These are phyloP conservation scores for Pachycephala philippinensis DNA, from an alignment of 2,113 vertebrate genomes.

Conservation along the genomic window DNA sequence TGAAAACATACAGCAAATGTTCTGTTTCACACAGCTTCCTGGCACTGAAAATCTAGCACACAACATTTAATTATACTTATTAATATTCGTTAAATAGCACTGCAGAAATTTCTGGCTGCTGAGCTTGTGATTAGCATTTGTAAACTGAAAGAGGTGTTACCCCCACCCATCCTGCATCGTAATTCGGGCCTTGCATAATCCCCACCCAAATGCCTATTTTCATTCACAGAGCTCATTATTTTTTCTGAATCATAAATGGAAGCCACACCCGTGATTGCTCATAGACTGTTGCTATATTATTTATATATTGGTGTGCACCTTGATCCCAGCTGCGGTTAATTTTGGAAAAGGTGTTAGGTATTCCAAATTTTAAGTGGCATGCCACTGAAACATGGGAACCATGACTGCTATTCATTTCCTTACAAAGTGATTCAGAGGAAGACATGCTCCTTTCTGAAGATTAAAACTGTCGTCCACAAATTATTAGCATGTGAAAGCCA, in stretches of 20 bases:
- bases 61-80: neutral
- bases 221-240: conserved; percentile 54
- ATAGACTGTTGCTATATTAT: conserved; percentile 39
- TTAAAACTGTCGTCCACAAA: neutral
- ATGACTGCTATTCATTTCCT: conserved; percentile 7
- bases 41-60: neutral
- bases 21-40: neutral
- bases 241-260: conserved; percentile 65
- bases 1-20: neutral
- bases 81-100: conserved; percentile 1
- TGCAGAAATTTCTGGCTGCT: conserved; percentile 14
- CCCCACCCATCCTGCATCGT: conserved; percentile 25
- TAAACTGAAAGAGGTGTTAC: conserved; percentile 11
- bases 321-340: neutral
- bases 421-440: conserved; percentile 36
- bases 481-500: neutral
- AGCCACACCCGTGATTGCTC: conserved; percentile 58
- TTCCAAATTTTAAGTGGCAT: neutral
- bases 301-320: conserved; percentile 24
- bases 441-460: neutral
- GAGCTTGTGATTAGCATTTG: conserved; percentile 28
- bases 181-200: conserved; percentile 58
- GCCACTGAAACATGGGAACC: conserved; percentile 22
- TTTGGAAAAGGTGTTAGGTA: neutral
- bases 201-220: conserved; percentile 65